phyloP scores from a whole-genome alignment of 1,140 invertebrate genomes.

The Drosophila auraria region DNA sequence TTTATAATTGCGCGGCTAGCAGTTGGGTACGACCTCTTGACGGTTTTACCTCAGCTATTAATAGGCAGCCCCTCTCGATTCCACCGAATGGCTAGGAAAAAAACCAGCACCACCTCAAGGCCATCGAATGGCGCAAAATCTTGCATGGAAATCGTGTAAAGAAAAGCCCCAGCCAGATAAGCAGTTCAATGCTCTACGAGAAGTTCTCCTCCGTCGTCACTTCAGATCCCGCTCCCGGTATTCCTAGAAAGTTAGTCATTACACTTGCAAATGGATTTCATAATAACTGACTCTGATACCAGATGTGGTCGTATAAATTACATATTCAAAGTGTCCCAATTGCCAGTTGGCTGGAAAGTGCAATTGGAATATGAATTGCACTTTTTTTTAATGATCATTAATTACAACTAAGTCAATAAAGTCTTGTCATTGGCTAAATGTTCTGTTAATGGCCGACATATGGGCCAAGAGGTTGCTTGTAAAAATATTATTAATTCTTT shows the following conservation, averaged over 20 bases:
- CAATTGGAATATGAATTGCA: constrained; percentile 43
- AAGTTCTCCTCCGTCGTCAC: constrained; percentile 2
- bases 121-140: constrained; percentile 69
- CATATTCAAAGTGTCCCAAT: constrained; percentile 7
- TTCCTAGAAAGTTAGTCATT: constrained; percentile 33
- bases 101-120: constrained; percentile 65
- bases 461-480: constrained; percentile 8
- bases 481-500: background rate
- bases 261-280: constrained; percentile 34
- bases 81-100: constrained; percentile 38
- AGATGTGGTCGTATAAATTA: constrained; percentile 15
- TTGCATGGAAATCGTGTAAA: constrained; percentile 56
- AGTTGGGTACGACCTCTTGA: constrained; percentile 68
- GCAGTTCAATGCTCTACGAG: constrained; percentile 46
- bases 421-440: constrained; percentile 13
- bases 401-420: constrained; percentile 32
- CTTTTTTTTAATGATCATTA: constrained; percentile 39
- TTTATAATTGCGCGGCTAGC: constrained; percentile 62
- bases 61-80: constrained; percentile 43
- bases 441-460: constrained; percentile 18
- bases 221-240: background rate
- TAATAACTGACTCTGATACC: constrained; percentile 9
- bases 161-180: constrained; percentile 50
- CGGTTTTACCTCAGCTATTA: constrained; percentile 64
- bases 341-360: constrained; percentile 11